Percentiles rank a stretch among this genome's conserved stretches.
These are phyloP conservation scores for Suncus etruscus DNA, from an alignment of 2,113 vertebrate species.

Conservation along the genomic window DNA sequence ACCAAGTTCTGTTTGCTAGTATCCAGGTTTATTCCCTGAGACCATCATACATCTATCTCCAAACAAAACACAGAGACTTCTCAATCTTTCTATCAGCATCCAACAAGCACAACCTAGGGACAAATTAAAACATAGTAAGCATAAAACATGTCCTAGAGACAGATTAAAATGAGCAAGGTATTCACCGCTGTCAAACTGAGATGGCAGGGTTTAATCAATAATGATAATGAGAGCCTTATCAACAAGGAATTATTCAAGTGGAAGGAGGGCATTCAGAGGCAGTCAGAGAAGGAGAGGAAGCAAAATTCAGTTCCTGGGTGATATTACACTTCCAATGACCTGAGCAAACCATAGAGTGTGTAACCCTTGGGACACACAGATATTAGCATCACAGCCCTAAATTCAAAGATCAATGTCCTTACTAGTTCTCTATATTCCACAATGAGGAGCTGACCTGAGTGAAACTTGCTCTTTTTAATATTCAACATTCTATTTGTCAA, in stretches of 20 bases:
- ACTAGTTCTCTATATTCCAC: neutral
- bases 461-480: constrained; percentile 14
- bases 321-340: neutral
- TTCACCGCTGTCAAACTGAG: neutral
- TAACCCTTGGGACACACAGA: neutral
- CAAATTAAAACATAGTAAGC: constrained; percentile 66
- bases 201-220: constrained; percentile 64
- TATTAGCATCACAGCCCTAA: neutral
- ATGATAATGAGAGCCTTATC: constrained; percentile 65
- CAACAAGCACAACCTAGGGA: constrained; percentile 57
- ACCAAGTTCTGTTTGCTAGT: neutral
- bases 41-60: constrained; percentile 15
- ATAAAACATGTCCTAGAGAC: constrained; percentile 62
- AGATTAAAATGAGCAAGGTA: constrained; percentile 64
- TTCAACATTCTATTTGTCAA: constrained; percentile 13
- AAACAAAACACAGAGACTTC: neutral
- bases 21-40: neutral
- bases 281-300: neutral
- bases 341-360: neutral
- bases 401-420: neutral
- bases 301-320: neutral
- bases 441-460: neutral
- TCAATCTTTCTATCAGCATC: constrained; percentile 55
- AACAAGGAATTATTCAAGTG: constrained; percentile 52
- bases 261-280: neutral